Evolutionary conservation across 2,888 invertebrate genomes (phyloP), one percentile per base, ranked within the genome.

Genomic region (Macrophya alboannulata): DNA sequence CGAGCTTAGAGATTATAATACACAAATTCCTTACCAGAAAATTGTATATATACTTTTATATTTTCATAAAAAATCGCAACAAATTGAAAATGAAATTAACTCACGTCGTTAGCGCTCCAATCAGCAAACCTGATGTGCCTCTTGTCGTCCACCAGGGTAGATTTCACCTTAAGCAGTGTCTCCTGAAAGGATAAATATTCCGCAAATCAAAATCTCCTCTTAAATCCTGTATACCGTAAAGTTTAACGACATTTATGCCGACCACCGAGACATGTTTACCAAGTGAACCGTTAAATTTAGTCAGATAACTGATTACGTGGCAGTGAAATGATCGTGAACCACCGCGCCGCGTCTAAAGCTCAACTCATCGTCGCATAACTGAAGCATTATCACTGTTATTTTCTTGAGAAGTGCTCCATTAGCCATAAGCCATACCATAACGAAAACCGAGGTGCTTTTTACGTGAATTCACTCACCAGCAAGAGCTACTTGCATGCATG

Each of bases 71-170:
- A 31, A 8, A 65, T 12, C 4, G 9, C 9, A 17, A 4, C 9
- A 9, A 4, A 31, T 31, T 25, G n/a, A 55, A 37, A 77, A 88
- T 74, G 1, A 85, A 77, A 55, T 55, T n/a, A 84, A 84, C 96
- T 96, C 95, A 98, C 99, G 94, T 99, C 99, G 92, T 97, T 97
- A 0, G 96, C 96, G 94, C 97, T 98, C 99, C 99, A 99, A 89
- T 98, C 98, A 21, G 97, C 97, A 93, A 99, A 99, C 86, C 99
- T 96, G 90, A 99, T 96, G 93, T 99, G 98, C 94, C 97, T 98
- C 93, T 98, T 98, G 89, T 99, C 98, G 79, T 98, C 98, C 10
- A 97, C 95, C 89, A 99, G 94, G 87, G 98, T 94, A 17, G 96
- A 94, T 94, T 98, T 98, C 85, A 99, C 96, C 94, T 98, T 99